Percentiles rank a stretch among this genome's conserved stretches.
These are phyloP conservation scores for Megaptera novaeangliae DNA, from an alignment of 2,113 vertebrate genomes.

Conservation along the genomic window DNA sequence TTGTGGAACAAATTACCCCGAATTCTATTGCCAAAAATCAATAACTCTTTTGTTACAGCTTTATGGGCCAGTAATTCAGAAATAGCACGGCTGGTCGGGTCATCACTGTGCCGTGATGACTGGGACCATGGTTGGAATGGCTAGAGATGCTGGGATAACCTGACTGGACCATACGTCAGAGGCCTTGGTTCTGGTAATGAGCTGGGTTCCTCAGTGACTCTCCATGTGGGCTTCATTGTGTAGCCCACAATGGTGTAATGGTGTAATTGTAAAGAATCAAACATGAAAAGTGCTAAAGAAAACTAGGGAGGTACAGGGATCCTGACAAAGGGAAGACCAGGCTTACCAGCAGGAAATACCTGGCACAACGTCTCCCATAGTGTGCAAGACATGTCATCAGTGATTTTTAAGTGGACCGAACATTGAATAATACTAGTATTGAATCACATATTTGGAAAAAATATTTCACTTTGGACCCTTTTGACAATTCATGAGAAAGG, in stretches of 20 bases:
- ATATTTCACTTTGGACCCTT: not conserved
- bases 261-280: not conserved
- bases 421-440: not conserved
- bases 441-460: not conserved
- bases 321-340: not conserved
- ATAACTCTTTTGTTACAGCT: not conserved
- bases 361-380: not conserved
- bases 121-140: not conserved
- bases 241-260: not conserved
- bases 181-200: not conserved
- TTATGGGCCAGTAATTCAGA: not conserved
- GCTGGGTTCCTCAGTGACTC: not conserved
- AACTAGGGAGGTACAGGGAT: not conserved
- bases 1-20: not conserved
- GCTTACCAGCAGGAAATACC: not conserved
- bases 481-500: not conserved
- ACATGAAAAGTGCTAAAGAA: not conserved
- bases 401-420: not conserved
- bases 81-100: not conserved
- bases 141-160: not conserved
- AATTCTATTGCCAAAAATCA: not conserved
- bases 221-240: not conserved
- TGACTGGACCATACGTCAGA: fast-evolving
- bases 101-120: not conserved
- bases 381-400: no score